Conservation (phyloP, 2,113 vertebrate genomes). For the Vireo altiloquus region DNA sequence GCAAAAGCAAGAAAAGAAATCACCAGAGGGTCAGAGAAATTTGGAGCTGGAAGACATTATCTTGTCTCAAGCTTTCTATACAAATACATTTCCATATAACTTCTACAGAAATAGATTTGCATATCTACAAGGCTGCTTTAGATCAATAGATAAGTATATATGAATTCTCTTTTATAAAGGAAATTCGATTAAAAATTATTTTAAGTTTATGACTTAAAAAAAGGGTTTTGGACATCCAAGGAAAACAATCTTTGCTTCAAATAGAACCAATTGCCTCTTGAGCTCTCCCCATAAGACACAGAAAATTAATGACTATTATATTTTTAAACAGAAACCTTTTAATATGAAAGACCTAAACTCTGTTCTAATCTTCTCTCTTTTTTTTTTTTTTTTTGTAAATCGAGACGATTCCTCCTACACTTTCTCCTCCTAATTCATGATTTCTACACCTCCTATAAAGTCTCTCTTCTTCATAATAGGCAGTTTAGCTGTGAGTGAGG, state of each 20-base stretch:
- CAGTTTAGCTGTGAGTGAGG: accelerated
- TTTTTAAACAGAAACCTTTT: neutral
- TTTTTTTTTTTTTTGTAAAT: neutral
- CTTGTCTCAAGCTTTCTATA: neutral
- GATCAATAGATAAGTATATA: neutral
- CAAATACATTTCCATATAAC: neutral
- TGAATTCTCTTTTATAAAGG: neutral
- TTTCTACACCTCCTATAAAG: neutral
- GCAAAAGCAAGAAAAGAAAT: neutral
- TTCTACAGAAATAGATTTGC: neutral
- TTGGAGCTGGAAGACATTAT: neutral
- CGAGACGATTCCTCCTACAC: neutral
- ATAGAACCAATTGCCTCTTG: neutral
- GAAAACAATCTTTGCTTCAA: neutral
- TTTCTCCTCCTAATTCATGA: neutral
- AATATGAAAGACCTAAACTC: neutral
- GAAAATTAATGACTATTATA: neutral
- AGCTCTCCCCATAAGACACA: neutral
- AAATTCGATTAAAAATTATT: neutral
- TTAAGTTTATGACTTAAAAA: neutral
- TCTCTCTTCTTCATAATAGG: neutral
- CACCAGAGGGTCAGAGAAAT: neutral
- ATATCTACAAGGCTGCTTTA: neutral
- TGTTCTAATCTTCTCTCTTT: accelerated
- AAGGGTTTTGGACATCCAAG: neutral